phyloP scores from a whole-genome alignment of 2,113 vertebrate species.

The Campylomormyrus numenius region DNA sequence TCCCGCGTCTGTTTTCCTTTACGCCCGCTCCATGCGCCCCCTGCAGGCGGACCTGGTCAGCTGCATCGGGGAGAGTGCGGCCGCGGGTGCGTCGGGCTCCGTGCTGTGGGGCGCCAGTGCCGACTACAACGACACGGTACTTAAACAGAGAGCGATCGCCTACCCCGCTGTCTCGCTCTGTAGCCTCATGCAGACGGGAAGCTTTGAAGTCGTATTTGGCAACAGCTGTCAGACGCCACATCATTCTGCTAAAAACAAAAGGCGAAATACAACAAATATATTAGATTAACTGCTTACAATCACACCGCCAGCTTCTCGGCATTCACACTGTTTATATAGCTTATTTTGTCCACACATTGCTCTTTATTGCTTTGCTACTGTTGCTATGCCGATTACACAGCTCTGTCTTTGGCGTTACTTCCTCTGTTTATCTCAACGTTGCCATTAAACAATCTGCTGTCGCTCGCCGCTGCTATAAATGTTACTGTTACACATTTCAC shows the following conservation, averaged over 20 bases:
- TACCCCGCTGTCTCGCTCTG: not conserved
- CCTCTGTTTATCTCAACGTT: not conserved
- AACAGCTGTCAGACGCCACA: not conserved
- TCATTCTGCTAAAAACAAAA: not conserved
- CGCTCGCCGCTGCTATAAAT: not conserved
- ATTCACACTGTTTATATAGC: not conserved
- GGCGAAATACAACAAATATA: not conserved
- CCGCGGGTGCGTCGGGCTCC: slow-evolving; percentile 78
- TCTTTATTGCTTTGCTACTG: not conserved
- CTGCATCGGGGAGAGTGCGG: slow-evolving; percentile 82
- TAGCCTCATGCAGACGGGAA: not conserved
- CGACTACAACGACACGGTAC: slow-evolving; percentile 72
- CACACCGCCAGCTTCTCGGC: not conserved
- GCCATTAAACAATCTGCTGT: not conserved
- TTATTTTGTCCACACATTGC: not conserved
- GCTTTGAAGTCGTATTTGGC: not conserved
- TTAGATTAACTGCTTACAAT: not conserved
- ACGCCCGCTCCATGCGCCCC: not conserved
- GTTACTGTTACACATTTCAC: not conserved
- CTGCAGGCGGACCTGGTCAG: slow-evolving; percentile 75
- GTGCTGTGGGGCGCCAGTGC: slow-evolving; percentile 79
- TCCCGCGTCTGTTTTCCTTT: not conserved
- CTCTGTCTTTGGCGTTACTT: not conserved
- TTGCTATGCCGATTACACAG: not conserved
- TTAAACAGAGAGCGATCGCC: not conserved